Percentiles rank a stretch among this genome's conserved stretches.
Conservation (phyloP, 2,888 invertebrate genomes). For the Chrysina gloriosa region DNA sequence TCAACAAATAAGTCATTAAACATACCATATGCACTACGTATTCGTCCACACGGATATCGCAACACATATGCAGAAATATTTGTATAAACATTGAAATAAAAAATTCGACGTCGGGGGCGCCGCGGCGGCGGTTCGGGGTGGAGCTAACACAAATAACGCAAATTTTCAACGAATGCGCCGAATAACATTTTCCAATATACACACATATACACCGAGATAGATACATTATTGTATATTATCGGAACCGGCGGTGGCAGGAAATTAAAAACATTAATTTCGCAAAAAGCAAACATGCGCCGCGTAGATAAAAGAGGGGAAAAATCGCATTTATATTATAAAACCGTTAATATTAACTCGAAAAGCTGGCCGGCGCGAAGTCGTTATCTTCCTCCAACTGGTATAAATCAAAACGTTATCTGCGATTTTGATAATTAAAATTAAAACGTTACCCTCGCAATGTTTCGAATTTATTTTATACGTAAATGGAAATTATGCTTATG, state of each 20-base stretch:
- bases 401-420: constrained; percentile 2
- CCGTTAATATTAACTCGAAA: constrained; percentile 16
- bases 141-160: background rate
- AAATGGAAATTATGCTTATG: no score
- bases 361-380: background rate
- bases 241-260: constrained; percentile 7
- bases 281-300: constrained; percentile 21
- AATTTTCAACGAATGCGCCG: background rate
- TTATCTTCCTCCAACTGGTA: no score
- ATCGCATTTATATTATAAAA: constrained; percentile 26
- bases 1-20: constrained; percentile 6
- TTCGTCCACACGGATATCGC: background rate
- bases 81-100: background rate
- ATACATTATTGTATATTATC: constrained; percentile 33
- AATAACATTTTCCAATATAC: constrained; percentile 18
- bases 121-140: background rate
- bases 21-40: background rate
- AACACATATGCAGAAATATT: background rate
- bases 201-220: constrained; percentile 7
- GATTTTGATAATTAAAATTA: no score
- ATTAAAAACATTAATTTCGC: constrained; percentile 34
- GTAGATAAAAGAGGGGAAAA: constrained; percentile 22
- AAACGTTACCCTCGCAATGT: no score
- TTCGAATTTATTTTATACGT: no score
- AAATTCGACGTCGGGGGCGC: background rate